Evolutionary conservation across 2,888 invertebrate species (phyloP).

Genomic region (Germaria angustata): DNA sequence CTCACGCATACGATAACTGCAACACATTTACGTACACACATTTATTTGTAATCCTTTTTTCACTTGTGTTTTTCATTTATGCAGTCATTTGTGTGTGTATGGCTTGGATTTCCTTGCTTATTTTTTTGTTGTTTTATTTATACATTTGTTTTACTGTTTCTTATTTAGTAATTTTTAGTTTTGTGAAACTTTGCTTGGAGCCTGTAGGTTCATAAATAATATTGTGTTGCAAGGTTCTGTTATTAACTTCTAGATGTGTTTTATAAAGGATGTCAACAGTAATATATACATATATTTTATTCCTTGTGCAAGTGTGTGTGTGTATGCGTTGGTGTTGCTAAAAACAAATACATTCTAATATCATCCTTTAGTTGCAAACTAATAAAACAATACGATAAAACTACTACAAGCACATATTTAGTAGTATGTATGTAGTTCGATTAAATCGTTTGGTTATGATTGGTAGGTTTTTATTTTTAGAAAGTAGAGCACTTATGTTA

Average conservation of each 20-base stretch:
- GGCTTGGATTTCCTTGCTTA: neutral
- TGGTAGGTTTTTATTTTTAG: conserved; percentile 2
- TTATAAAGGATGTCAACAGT: conserved; percentile 8
- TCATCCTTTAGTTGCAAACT: neutral
- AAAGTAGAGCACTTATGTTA: neutral
- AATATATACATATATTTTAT: too few relatives aligned
- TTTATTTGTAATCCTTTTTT: neutral
- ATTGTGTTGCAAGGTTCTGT: neutral
- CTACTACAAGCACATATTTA: too few relatives aligned
- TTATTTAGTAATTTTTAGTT: conserved; percentile 19
- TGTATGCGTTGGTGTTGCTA: neutral
- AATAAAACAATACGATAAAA: too few relatives aligned
- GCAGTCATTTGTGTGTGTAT: neutral
- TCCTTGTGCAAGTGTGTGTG: neutral
- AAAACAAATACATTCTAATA: neutral
- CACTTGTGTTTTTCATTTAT: neutral
- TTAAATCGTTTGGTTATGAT: neutral
- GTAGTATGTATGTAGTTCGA: neutral
- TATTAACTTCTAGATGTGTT: neutral
- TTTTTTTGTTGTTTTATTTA: neutral
- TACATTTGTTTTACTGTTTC: neutral
- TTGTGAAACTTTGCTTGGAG: conserved; percentile 4
- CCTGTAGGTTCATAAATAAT: conserved; percentile 42
- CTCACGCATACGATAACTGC: neutral
- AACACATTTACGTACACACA: neutral